These are phyloP conservation scores for Helobdella robusta DNA, from an alignment of 2,888 invertebrate genomes.

Conservation along the genomic window DNA sequence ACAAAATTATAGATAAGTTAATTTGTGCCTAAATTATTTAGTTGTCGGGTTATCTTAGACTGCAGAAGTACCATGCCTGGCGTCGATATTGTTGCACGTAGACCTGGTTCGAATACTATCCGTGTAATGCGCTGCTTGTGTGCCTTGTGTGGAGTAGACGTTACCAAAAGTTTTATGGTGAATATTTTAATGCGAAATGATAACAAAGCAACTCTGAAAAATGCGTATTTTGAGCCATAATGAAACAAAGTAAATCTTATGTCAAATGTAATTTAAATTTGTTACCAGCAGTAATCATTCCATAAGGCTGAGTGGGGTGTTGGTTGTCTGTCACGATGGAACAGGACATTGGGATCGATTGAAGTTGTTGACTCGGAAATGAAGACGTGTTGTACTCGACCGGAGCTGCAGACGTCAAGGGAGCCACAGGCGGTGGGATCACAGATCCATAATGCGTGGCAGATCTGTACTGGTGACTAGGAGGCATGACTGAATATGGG, in stretches of 20 bases:
- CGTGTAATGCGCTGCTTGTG: not conserved
- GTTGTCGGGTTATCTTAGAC: too few species aligned
- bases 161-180: not conserved
- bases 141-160: not conserved
- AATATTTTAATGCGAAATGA: not conserved
- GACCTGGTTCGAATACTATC: not conserved
- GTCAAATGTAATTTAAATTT: not conserved
- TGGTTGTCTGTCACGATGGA: constrained; percentile 11
- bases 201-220: too few species aligned
- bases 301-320: constrained; percentile 8
- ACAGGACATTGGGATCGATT: constrained; percentile 15
- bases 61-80: too few species aligned
- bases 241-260: too few species aligned
- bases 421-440: not conserved
- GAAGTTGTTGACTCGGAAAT: too few species aligned
- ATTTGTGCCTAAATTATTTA: too few species aligned
- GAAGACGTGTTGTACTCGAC: constrained; percentile 7
- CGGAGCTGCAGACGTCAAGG: not conserved
- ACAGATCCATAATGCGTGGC: constrained; percentile 1
- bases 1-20: too few species aligned
- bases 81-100: too few species aligned
- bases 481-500: not conserved
- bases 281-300: constrained; percentile 11
- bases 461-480: constrained; percentile 3
- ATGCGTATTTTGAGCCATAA: too few species aligned